A percentile compares a stretch with the other conserved stretches of the same genome.
Conservation (phyloP, 2,888 invertebrate genomes). For the Orthosia gracilis region DNA sequence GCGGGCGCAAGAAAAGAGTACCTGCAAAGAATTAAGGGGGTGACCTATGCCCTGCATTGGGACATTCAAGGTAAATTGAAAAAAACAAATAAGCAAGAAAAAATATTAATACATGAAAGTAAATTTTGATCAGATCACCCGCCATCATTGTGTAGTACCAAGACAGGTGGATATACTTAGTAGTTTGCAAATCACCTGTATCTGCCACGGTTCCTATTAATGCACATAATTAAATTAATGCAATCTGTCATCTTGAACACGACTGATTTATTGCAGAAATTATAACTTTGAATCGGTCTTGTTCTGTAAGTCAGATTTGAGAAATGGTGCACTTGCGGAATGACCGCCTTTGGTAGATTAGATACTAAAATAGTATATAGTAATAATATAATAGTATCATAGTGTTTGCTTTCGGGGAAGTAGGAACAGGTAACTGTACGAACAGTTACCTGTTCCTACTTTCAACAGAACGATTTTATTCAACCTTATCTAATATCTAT, state of each 20-base stretch:
- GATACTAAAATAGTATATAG: background rate
- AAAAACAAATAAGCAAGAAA: background rate
- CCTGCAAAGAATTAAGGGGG: no score
- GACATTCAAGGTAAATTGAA: no score
- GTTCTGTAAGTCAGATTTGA: constrained; percentile 40
- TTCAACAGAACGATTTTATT: no score
- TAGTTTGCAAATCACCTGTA: background rate
- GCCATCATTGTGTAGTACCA: no score
- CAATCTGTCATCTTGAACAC: constrained; percentile 47
- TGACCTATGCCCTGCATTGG: no score
- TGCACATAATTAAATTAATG: constrained; percentile 43
- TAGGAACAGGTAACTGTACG: no score
- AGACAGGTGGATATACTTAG: background rate
- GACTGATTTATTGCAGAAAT: constrained; percentile 41
- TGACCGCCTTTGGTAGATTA: constrained; percentile 3
- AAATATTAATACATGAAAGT: background rate
- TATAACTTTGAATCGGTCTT: constrained; percentile 27
- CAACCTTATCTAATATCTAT: no score
- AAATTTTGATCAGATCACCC: background rate
- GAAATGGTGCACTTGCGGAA: constrained; percentile 28
- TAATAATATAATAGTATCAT: background rate
- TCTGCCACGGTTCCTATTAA: constrained; percentile 3
- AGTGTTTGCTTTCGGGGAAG: background rate
- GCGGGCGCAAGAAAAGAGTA: no score
- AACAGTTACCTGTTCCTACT: no score